Base-by-base conservation (phyloP, 1,140 invertebrate genomes). In the Drosophila mojavensis region DNA sequence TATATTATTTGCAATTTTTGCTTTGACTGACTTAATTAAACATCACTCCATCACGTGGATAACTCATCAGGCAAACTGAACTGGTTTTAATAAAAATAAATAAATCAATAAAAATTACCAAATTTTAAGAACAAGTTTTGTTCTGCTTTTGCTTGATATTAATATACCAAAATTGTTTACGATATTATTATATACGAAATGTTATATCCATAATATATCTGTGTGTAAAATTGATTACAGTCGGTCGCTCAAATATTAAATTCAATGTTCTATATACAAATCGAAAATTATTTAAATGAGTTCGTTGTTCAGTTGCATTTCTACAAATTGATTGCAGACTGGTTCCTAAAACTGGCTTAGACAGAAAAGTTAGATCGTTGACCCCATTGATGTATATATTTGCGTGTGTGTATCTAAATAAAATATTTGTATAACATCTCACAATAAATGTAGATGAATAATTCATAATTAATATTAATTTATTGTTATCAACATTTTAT, bases 271-370 rank as follows among this genome's bases (percentile, higher is more conserved):
- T 28, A n/a, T 51, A 51, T n/a, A 43, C 43, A 59, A 47, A 30
- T 20, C 24, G 17, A 59, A 17, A 43, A 10, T 58, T 41, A 5
- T 24, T 13, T 9, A 15, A 41, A 17, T 30, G 41, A 47, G 41
- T 26, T 30, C 26, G 26, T 60, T 60, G 7, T 47, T 20, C 17
- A 39, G 30, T 50, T 62, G 6, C 48, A 30, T 11, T 60, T 47
- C 10, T 7, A 47, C 15, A 26, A 62, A 62, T 36, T 50, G 28
- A 20, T 48, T 50, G 0, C 15, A 48, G 7, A 47, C 58, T 60
- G 58, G 43, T 56, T 66, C n/a, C n/a, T 26, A 6, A 33, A 61
- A 62, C 58, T 9, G 66, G 36, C 20, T 60, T 28, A 33, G 3
- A 9, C n/a, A 39, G 20, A 43, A 30, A 30, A 20, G 10, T 26